These are phyloP conservation scores for Ranitomeya imitator DNA, from an alignment of 2,113 vertebrate species.

Conservation along the genomic window DNA sequence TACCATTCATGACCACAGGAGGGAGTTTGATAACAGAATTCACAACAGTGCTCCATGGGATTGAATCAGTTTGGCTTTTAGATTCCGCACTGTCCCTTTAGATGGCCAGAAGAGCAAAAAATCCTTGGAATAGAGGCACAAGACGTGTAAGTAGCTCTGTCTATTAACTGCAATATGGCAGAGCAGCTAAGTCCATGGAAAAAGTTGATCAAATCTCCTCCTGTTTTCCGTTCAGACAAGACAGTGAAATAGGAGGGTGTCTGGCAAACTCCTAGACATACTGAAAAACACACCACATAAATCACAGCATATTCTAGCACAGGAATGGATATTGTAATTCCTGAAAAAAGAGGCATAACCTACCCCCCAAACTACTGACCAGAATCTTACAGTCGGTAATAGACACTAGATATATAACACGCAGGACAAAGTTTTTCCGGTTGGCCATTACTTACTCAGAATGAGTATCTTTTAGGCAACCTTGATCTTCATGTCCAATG, in stretches of 20 bases:
- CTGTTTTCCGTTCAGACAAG: conserved; percentile 41
- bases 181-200: conserved; percentile 24
- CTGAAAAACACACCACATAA: conserved; percentile 42
- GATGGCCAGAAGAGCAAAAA: background rate
- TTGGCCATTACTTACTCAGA: conserved; percentile 28
- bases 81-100: background rate
- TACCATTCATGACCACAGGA: no score
- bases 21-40: no score
- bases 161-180: conserved; percentile 16
- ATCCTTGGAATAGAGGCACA: background rate
- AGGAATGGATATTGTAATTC: conserved; percentile 20
- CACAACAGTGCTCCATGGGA: no score
- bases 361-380: conserved; percentile 39
- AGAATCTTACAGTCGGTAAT: conserved; percentile 40
- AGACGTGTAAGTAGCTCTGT: conserved; percentile 15
- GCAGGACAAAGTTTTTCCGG: conserved; percentile 35
- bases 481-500: conserved; percentile 36
- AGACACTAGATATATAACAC: conserved; percentile 33
- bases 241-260: conserved; percentile 32
- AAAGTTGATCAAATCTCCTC: conserved; percentile 35
- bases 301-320: conserved; percentile 19
- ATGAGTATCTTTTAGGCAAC: conserved; percentile 49
- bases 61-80: background rate
- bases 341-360: conserved; percentile 24
- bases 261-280: background rate